Percentiles rank a stretch among this genome's conserved stretches.
phyloP scores from a whole-genome alignment of 2,797 vertebrate species.

The Trachops cirrhosus region DNA sequence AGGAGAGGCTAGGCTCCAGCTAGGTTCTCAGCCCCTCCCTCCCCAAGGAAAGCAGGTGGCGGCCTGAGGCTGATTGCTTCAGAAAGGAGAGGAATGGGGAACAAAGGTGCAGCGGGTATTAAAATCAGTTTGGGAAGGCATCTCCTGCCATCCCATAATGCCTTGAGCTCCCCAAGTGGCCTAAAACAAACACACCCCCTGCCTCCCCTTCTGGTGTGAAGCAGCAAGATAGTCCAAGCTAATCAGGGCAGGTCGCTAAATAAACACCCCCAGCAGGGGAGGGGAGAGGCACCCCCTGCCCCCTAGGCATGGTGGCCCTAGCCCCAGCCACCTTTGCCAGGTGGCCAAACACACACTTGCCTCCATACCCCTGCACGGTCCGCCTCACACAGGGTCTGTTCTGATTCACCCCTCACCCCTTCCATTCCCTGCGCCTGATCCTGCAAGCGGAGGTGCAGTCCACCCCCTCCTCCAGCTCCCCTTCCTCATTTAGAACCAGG shows the following conservation, averaged over 20 bases:
- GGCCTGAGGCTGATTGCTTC: neutral
- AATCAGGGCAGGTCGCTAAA: conserved; percentile 25
- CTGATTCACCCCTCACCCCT: neutral
- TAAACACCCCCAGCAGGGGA: conserved; percentile 30
- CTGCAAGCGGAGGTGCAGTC: neutral
- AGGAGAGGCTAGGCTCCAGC: neutral
- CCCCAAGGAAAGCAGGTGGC: neutral
- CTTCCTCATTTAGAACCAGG: neutral
- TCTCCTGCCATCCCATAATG: conserved; percentile 68
- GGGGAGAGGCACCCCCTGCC: neutral
- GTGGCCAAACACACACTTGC: neutral
- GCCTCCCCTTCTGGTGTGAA: neutral
- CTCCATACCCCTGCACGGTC: neutral
- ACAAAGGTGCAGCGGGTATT: neutral
- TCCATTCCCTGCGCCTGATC: no score
- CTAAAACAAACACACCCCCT: conserved; percentile 65
- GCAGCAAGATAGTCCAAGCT: conserved; percentile 47
- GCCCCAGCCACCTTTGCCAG: neutral
- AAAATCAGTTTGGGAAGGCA: neutral
- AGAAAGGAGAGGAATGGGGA: neutral
- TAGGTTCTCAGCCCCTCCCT: neutral
- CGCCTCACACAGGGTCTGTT: neutral
- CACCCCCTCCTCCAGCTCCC: no score
- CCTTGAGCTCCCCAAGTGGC: conserved; percentile 65
- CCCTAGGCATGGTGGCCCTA: neutral